Conservation (phyloP, 2,888 invertebrate genomes). For the Penaeus monodon region DNA sequence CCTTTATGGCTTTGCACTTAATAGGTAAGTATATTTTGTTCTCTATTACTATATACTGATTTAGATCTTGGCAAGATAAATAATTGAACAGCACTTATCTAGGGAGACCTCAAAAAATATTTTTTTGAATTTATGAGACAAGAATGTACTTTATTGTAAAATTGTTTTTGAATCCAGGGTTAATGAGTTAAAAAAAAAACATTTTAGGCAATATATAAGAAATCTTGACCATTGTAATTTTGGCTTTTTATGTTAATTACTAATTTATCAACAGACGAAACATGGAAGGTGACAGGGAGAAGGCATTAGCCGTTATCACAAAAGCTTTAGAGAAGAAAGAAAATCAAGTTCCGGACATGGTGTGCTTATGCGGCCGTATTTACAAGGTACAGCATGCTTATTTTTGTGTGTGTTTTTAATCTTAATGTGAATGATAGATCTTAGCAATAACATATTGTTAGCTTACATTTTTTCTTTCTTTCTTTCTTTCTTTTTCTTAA, state of each 20-base stretch:
- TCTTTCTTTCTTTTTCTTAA: background rate
- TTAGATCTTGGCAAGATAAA: no score
- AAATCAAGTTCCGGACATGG: conserved; percentile 95
- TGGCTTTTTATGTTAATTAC: no score
- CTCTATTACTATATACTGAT: background rate
- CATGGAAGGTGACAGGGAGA: conserved; percentile 92
- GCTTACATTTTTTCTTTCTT: background rate
- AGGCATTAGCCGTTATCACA: conserved; percentile 90
- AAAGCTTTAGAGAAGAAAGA: conserved; percentile 93
- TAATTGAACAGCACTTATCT: no score
- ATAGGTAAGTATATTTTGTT: conserved; percentile 75
- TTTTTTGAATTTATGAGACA: no score
- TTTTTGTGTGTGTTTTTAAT: background rate
- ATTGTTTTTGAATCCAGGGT: no score
- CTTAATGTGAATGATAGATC: no score
- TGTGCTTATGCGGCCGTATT: conserved; percentile 96
- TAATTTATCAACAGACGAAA: conserved; percentile 78
- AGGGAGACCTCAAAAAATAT: no score
- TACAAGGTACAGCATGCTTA: conserved; percentile 76
- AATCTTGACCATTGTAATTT: no score
- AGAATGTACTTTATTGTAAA: no score
- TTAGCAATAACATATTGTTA: background rate
- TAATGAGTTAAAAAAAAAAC: no score
- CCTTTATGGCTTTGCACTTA: conserved; percentile 96
- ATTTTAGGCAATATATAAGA: no score